Evolutionary conservation across 2,888 invertebrate species (phyloP), one percentile per base, ranked within the genome.

Genomic region (Drosophila pegasa): DNA sequence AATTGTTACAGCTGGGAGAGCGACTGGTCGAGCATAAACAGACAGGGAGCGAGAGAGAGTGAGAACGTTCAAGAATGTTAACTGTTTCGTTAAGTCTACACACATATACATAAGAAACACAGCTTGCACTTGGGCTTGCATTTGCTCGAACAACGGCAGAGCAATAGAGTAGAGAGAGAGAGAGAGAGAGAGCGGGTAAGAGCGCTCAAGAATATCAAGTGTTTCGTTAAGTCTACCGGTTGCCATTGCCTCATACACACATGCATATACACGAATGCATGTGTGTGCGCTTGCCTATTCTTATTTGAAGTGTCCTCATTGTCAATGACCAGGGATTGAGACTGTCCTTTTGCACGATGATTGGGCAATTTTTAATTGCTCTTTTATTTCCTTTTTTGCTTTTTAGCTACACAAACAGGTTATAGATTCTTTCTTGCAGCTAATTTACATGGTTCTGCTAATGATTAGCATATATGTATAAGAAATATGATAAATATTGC

Each of bases 161-260:
- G n/a, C n/a, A n/a, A n/a, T n/a, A n/a, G n/a, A n/a, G n/a, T n/a
- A n/a, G n/a, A n/a, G n/a, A n/a, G 16, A 37, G 37, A 14, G n/a
- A 6, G 22, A 0, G 35, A 25, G 5, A 29, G n/a, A 27, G 27
- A 14, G 6, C 16, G n/a, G 7, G 7, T n/a, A n/a, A 22, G n/a
- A 20, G 37, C 25, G 37, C 51, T 9, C 22, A 48, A 48, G 31
- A 41, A 16, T 22, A 16, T 16, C 41, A 38, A 54, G 29, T 25
- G 50, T 18, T 66, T 66, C 67, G 73, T 61, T 55, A 55, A 67
- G 51, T 73, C 16, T 62, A 27, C 37, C 41, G 22, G 41, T 50
- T 27, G 12, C 25, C 20, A 33, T 54, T 69, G 54, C 16, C 52
- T 48, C 35, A 47, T 35, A 20, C 33, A n/a, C 33, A 35, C 16